phyloP scores from a whole-genome alignment of 2,113 vertebrate species.

The Channa argus region DNA sequence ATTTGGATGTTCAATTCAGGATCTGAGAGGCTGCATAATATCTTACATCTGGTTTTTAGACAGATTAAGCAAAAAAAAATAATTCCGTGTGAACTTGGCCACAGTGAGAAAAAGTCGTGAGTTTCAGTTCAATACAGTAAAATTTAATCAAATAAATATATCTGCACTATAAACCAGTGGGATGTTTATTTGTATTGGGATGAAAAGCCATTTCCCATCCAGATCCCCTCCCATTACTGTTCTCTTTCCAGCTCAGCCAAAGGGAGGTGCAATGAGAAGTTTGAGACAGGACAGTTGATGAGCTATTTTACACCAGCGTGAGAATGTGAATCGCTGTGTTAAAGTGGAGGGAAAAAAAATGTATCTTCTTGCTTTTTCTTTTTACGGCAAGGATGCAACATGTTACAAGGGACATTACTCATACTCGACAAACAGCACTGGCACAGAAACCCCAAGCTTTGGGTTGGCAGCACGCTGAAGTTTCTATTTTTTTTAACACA shows the following conservation, averaged over 20 bases:
- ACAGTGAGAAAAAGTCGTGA: constrained; percentile 14
- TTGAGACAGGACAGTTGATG: constrained; percentile 13
- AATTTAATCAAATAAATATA: constrained; percentile 63
- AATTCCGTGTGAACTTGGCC: constrained; percentile 27
- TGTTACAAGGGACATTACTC: neutral
- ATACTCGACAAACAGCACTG: constrained; percentile 3
- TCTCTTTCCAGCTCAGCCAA: constrained; percentile 18
- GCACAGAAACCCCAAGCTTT: constrained; percentile 9
- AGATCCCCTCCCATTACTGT: constrained; percentile 37
- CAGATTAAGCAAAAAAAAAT: constrained; percentile 26
- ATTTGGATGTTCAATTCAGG: constrained; percentile 29
- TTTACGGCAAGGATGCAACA: neutral
- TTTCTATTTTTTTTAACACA: constrained; percentile 6
- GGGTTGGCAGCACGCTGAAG: constrained; percentile 9
- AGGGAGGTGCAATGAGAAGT: constrained; percentile 14
- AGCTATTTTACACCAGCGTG: constrained; percentile 11
- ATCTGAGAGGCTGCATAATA: constrained; percentile 8
- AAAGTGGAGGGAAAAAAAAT: too few species aligned
- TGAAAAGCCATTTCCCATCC: constrained; percentile 49
- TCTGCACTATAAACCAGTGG: constrained; percentile 33
- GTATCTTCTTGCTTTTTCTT: neutral
- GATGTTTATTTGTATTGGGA: constrained; percentile 62
- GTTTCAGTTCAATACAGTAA: constrained; percentile 33
- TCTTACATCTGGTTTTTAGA: constrained; percentile 26
- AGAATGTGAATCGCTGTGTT: neutral